phyloP scores from a whole-genome alignment of 2,888 invertebrate species.

The Daptonema setosum region DNA sequence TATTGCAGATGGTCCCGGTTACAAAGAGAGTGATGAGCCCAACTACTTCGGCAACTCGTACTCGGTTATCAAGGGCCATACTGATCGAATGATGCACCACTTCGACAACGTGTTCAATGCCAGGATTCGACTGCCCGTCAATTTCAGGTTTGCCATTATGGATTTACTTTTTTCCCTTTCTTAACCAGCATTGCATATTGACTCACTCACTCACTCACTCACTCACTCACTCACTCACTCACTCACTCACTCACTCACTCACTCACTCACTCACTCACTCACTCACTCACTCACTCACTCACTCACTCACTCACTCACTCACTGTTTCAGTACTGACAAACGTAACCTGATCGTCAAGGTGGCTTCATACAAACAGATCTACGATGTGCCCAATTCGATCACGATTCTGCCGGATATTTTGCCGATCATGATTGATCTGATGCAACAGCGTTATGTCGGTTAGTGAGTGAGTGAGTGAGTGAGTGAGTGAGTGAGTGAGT shows the following conservation, averaged over 20 bases:
- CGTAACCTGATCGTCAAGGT: slow-evolving; percentile 14
- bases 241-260: too few species aligned
- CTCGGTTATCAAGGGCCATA: slow-evolving; percentile 14
- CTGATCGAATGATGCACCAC: slow-evolving; percentile 12
- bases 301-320: too few species aligned
- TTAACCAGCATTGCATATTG: too few species aligned
- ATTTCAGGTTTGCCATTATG: slow-evolving; percentile 7
- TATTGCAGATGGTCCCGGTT: neutral
- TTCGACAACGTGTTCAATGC: slow-evolving; percentile 15
- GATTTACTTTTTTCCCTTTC: too few species aligned
- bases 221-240: too few species aligned
- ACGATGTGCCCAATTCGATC: slow-evolving; percentile 13
- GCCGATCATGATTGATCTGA: slow-evolving; percentile 12
- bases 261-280: too few species aligned
- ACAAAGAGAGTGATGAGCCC: slow-evolving; percentile 11
- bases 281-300: too few species aligned
- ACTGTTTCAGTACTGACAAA: too few species aligned
- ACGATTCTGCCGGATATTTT: slow-evolving; percentile 13
- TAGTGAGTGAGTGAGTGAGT: too few species aligned
- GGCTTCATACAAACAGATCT: slow-evolving; percentile 9
- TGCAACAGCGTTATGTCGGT: slow-evolving; percentile 8
- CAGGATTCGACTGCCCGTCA: slow-evolving; percentile 16
- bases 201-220: too few species aligned
- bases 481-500: too few species aligned
- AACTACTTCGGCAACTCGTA: slow-evolving; percentile 15